Evolutionary conservation across 2,113 vertebrate genomes (phyloP).

Genomic region (Pongo abelii): DNA sequence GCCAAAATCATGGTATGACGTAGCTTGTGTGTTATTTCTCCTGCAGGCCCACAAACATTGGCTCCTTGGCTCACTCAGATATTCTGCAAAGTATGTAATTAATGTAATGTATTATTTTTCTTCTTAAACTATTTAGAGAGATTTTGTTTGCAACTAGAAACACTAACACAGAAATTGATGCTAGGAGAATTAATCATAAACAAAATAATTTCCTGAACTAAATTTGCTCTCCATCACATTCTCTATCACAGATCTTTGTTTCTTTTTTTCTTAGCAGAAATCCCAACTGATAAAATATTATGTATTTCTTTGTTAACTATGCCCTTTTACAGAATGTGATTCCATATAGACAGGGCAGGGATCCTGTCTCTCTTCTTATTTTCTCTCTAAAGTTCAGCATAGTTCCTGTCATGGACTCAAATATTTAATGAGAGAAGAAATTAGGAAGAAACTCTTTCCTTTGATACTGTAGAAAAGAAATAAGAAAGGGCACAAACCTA

Average conservation of each 20-base stretch:
- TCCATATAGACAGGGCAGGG: too few relatives aligned
- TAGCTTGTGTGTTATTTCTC: background rate
- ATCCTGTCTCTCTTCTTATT: background rate
- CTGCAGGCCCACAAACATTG: background rate
- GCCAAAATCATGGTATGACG: background rate
- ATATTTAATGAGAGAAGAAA: background rate
- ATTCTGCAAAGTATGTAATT: background rate
- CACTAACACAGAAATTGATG: background rate
- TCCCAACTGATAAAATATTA: background rate
- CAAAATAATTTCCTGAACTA: background rate
- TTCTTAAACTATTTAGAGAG: background rate
- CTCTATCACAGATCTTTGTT: background rate
- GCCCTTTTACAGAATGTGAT: background rate
- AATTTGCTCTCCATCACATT: background rate
- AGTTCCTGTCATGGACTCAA: background rate
- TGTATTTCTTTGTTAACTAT: background rate
- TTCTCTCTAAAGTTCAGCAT: background rate
- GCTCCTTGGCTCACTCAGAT: background rate
- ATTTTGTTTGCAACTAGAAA: background rate
- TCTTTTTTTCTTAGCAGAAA: background rate
- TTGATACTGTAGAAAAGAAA: background rate
- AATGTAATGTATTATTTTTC: background rate
- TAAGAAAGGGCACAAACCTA: background rate
- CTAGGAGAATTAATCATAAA: background rate
- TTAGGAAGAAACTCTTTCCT: background rate